Base-by-base conservation (phyloP, 35 echinoderm and acorn worm species). In the Eucidaris tribuloides region DNA sequence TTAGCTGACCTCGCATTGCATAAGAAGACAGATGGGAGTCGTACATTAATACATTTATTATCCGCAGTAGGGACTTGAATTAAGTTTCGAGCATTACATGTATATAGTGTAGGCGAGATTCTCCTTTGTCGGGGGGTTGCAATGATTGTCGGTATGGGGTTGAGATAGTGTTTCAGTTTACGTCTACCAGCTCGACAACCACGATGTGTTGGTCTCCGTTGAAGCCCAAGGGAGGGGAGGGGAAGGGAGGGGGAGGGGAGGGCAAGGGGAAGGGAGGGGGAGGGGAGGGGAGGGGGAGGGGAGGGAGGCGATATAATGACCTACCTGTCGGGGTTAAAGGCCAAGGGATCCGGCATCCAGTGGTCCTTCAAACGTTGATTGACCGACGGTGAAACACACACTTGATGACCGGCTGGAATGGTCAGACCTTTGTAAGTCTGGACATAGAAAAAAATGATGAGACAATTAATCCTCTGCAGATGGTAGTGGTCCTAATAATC, bases 401-500 rank as follows among this genome's bases (percentile, higher is more conserved):
- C 80, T 52, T 90, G 87, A 45, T 90, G 87, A 30, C 87, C 87
- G 35, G 87, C 58, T 9, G 87, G 87, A 83, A 90, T 90, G 35
- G 80, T 83, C 35, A 54, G 62, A 43, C 39, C 87, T 13, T 90
- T 83, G 80, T 71, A 83, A 35, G 79, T 83, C 87, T 90, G 74
- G 2, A 38, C 34, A 56, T 23, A 58, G 2, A 38, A 80, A 6
- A 30, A 34, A 48, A n/a, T n/a, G n/a, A n/a, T n/a, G n/a, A n/a
- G n/a, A n/a, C n/a, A n/a, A n/a, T n/a, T n/a, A n/a, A n/a, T n/a
- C n/a, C n/a, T n/a, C n/a, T n/a, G n/a, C n/a, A n/a, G n/a, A n/a
- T n/a, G n/a, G n/a, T n/a, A n/a, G n/a, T n/a, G n/a, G n/a, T n/a
- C n/a, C n/a, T n/a, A n/a, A n/a, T n/a, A n/a, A n/a, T n/a, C n/a